Evolutionary conservation across 2,797 vertebrate species (phyloP).

Genomic region (Rhynchonycteris naso): DNA sequence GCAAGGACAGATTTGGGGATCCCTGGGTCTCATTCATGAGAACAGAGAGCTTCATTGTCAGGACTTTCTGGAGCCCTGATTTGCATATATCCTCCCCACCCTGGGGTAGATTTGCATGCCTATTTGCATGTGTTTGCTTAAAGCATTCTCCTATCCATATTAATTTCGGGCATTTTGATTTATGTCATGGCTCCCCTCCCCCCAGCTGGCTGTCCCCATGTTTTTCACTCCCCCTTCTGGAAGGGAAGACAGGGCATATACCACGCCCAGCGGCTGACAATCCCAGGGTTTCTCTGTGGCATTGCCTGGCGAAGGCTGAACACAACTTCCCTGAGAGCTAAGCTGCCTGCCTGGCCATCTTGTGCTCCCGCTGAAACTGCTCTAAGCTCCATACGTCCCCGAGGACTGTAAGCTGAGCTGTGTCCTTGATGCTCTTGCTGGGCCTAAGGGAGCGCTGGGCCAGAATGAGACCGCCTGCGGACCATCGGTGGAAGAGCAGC

Average conservation of each 20-base stretch:
- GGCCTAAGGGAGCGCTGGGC: background rate
- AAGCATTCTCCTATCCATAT: background rate
- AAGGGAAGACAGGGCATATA: background rate
- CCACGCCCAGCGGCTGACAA: background rate
- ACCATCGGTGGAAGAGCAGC: background rate
- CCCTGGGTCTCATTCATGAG: background rate
- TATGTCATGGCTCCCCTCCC: background rate
- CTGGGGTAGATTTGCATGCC: conserved; percentile 12
- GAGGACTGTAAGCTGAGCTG: background rate
- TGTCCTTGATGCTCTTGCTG: conserved; percentile 7
- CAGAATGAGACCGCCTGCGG: conserved; percentile 54
- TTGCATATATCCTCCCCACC: background rate
- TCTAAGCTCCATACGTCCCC: background rate
- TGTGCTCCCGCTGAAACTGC: conserved; percentile 13
- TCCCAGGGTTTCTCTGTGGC: background rate
- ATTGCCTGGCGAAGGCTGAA: background rate
- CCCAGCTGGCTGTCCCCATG: background rate
- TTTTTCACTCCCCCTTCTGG: conserved; percentile 40
- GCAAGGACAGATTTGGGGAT: background rate
- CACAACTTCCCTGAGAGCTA: background rate
- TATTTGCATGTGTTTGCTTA: conserved; percentile 50
- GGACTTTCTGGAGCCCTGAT: conserved; percentile 1
- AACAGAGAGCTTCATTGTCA: background rate
- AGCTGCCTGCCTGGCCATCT: background rate
- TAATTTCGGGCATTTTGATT: conserved; percentile 49